Evolutionary conservation across 2,113 vertebrate species (phyloP), one percentile per base, ranked within the genome.

Genomic region (Notarius lentiginosus): DNA sequence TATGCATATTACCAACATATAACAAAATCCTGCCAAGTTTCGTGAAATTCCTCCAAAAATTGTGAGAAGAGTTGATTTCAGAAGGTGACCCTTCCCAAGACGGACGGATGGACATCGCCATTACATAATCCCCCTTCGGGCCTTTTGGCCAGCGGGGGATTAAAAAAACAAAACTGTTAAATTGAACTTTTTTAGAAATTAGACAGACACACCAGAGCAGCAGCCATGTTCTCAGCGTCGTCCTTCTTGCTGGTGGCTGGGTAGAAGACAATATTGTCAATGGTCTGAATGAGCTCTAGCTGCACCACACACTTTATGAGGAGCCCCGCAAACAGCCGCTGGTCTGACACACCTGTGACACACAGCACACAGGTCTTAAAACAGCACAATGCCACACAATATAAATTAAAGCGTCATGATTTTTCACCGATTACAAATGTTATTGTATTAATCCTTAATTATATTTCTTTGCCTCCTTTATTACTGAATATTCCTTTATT

Each of bases 271-370:
- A 99, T 99, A 90, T 97, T 99, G 93, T 99, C 98, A 18, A 99
- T 96, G 87, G 98, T 98, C 93, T 99, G 98, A 90, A 99, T 99
- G 79, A 99, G 90, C 83, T 99, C 98, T 86, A 99, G 93, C 93
- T 99, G 98, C 0, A 99, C 98, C 79, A 99, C 98, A 83, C 98
- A 99, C 90, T 99, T 99, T 89, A 99, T 99, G 79, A 99, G 96
- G 83, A 99, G 97, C 53, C 97, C 96, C 81, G 98, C 97, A 93
- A 99, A 99, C 34, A 99, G 95, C 89, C 96, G 97, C 96, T 99
- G 97, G 93, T 99, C 98, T 85, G 95, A 92, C 47, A 94, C 92
- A 88, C 94, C 94, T 95, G 76, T n/a, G 82, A 22, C 84, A 65
- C 47, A 88, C 12, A 89, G 68, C 2, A 41, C 27, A 89, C 17